Conservation (phyloP, 2,888 invertebrate genomes). For the Agriopis leucophaearia region DNA sequence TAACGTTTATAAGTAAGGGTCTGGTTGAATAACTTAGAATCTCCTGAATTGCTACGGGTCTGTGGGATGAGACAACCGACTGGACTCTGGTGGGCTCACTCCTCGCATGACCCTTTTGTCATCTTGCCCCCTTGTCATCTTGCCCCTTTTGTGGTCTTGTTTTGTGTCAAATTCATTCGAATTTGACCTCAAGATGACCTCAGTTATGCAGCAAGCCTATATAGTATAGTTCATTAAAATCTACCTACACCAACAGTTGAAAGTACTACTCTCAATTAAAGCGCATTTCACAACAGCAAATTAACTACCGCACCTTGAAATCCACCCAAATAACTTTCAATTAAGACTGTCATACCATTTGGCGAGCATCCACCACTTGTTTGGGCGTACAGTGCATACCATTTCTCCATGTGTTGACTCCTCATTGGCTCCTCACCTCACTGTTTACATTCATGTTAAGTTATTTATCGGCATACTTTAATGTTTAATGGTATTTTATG, state of each 20-base stretch:
- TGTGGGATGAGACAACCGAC: too few relatives aligned
- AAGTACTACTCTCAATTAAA: conserved; percentile 14
- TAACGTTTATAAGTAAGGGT: too few relatives aligned
- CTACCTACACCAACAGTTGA: not conserved
- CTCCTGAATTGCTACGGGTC: too few relatives aligned
- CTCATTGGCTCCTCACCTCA: conserved; percentile 47
- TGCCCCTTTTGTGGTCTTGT: too few relatives aligned
- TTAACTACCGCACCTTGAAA: conserved; percentile 29
- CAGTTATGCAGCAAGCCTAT: too few relatives aligned
- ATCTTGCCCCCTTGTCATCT: too few relatives aligned
- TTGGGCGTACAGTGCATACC: conserved; percentile 42
- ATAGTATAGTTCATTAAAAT: too few relatives aligned
- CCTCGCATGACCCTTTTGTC: too few relatives aligned
- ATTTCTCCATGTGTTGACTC: conserved; percentile 49
- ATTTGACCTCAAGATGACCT: too few relatives aligned
- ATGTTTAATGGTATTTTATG: not conserved
- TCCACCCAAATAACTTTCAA: conserved; percentile 40
- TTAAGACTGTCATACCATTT: conserved; percentile 45
- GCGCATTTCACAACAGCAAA: conserved; percentile 15
- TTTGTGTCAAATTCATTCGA: too few relatives aligned
- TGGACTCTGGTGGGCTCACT: too few relatives aligned
- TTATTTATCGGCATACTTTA: conserved; percentile 19
- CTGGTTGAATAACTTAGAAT: too few relatives aligned
- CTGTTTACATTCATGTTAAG: conserved; percentile 43
- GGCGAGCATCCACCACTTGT: conserved; percentile 31